These are phyloP conservation scores for Phenacoccus solenopsis DNA, from an alignment of 1,140 invertebrate genomes.

Conservation along the genomic window DNA sequence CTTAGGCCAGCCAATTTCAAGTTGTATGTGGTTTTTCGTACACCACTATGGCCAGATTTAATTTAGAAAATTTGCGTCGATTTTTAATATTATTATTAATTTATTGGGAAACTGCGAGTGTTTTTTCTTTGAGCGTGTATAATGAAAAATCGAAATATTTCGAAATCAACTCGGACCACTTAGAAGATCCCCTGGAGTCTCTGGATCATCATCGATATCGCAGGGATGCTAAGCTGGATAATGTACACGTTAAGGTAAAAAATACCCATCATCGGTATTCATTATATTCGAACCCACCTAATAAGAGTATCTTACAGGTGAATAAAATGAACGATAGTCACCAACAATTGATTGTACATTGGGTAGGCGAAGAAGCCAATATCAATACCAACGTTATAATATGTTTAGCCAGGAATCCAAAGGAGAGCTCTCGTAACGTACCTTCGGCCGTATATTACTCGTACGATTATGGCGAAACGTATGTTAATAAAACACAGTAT, in stretches of 20 bases:
- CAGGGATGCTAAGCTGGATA: neutral
- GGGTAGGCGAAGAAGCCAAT: slow-evolving; percentile 55
- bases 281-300: neutral
- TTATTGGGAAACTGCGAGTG: neutral
- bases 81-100: neutral
- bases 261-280: neutral
- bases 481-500: slow-evolving; percentile 54
- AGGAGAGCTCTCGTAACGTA: slow-evolving; percentile 28
- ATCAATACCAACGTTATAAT: slow-evolving; percentile 65
- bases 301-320: slow-evolving; percentile 37
- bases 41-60: neutral
- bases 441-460: slow-evolving; percentile 70
- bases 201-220: too few species aligned
- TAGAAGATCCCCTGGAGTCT: too few species aligned
- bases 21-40: too few species aligned
- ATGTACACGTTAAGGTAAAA: neutral
- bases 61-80: neutral
- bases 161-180: neutral
- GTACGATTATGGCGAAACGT: slow-evolving; percentile 70
- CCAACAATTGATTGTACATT: slow-evolving; percentile 76
- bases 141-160: neutral
- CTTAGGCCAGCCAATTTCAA: too few species aligned
- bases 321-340: slow-evolving; percentile 67
- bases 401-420: slow-evolving; percentile 57
- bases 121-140: neutral